These are phyloP conservation scores for Drepana arcuata DNA, from an alignment of 1,140 invertebrate species.

Conservation along the genomic window DNA sequence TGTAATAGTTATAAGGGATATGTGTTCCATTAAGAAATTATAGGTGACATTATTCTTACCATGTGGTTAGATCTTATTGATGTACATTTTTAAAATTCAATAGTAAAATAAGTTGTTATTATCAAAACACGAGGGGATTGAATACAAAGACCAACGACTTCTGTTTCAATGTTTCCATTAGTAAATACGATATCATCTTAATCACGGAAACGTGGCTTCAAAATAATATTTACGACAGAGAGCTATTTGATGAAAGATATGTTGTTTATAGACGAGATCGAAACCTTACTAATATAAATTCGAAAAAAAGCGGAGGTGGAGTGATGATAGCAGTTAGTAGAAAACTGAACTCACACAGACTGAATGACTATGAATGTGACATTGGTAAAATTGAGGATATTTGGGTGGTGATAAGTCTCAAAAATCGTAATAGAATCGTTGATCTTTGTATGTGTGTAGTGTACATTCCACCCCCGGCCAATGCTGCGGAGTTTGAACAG, in stretches of 20 bases:
- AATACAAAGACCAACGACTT: slow-evolving; percentile 10
- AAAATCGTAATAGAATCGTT: not conserved
- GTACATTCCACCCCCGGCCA: slow-evolving; percentile 11
- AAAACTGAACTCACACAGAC: not conserved
- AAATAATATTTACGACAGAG: slow-evolving; percentile 7
- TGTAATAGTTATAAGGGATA: slow-evolving; percentile 2
- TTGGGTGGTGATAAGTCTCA: slow-evolving; percentile 6
- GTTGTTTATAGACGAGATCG: slow-evolving; percentile 10
- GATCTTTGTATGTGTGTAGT: slow-evolving; percentile 7
- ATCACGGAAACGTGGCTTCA: slow-evolving; percentile 16
- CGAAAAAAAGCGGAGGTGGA: slow-evolving; percentile 5
- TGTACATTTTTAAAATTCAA: too few relatives aligned
- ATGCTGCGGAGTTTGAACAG: not conserved
- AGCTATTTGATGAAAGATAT: slow-evolving; percentile 11
- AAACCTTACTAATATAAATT: not conserved
- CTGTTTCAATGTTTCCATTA: slow-evolving; percentile 6
- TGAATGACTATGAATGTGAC: slow-evolving; percentile 5
- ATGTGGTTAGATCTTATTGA: too few relatives aligned
- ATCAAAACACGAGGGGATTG: slow-evolving; percentile 13
- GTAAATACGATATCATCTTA: slow-evolving; percentile 8
- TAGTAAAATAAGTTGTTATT: slow-evolving; percentile 10
- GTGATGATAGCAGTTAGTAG: slow-evolving; percentile 10
- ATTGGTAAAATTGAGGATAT: slow-evolving; percentile 16
- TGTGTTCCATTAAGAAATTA: too few relatives aligned
- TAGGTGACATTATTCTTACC: not conserved